Evolutionary conservation across 2,888 invertebrate species (phyloP).

Genomic region (Spisula subtruncata): DNA sequence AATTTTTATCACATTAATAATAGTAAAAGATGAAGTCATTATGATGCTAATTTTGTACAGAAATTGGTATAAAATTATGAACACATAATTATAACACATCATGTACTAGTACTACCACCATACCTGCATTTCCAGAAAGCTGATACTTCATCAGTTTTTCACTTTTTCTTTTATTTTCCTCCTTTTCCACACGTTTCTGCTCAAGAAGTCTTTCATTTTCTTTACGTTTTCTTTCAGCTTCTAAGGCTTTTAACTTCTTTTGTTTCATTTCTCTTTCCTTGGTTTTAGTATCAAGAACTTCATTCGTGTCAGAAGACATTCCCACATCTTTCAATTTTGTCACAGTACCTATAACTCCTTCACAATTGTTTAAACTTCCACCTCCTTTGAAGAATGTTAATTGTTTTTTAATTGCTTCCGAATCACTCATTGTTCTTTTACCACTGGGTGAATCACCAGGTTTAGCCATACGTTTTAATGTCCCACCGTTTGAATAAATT

Average conservation of each 20-base stretch:
- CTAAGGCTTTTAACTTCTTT: background rate
- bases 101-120: no score
- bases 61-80: no score
- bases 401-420: constrained; percentile 27
- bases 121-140: constrained; percentile 55
- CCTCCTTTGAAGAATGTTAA: constrained; percentile 16
- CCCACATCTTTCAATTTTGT: background rate
- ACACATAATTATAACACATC: no score
- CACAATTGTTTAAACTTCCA: background rate
- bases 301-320: background rate
- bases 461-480: constrained; percentile 76
- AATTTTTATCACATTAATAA: no score
- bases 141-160: constrained; percentile 66
- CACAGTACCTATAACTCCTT: background rate
- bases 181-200: constrained; percentile 45
- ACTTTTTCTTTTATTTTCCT: constrained; percentile 58
- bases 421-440: constrained; percentile 64
- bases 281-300: background rate
- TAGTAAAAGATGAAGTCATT: no score
- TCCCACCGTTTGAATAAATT: constrained; percentile 53
- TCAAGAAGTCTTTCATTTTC: constrained; percentile 36
- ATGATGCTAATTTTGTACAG: no score
- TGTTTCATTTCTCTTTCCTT: background rate
- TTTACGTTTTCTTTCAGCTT: constrained; percentile 8
- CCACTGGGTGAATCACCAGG: constrained; percentile 75